Base-by-base conservation (phyloP, 2,797 vertebrate genomes). In the Protonibea diacanthus region DNA sequence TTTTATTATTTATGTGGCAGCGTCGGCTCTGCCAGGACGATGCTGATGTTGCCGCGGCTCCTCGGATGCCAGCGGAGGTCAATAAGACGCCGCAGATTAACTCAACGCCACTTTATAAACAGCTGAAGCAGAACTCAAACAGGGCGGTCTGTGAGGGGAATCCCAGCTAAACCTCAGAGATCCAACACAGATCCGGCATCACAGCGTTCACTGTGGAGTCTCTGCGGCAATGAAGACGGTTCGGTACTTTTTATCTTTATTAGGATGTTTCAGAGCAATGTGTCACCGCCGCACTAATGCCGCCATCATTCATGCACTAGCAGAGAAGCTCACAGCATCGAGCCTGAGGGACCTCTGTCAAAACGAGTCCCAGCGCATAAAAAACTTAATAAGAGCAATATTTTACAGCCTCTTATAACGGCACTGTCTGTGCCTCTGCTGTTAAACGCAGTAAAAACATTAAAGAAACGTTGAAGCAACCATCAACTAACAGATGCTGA, bases 161-260 rank as follows among this genome's bases (percentile, higher is more conserved):
- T 71, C 77, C 29, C 80, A 67, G 69, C 52, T 56, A 29, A 6
- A 64, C 61, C 58, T 85, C 70, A 77, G 76, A 64, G 80, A 84
- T 77, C 62, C 69, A 17, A 51, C 71, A 61, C 73, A 47, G 47
- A 82, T 60, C 49, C 61, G 12, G 80, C 63, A 53, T 56, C 66
- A 80, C 81, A 76, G 47, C 75, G 71, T 73, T 82, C 55, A 71
- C 65, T 49, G 33, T 53, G 49, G 40, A 65, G 80, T 80, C 88
- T 85, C 69, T 17, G 62, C 60, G 71, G 88, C 86, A 80, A 88
- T 90, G 83, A 89, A 85, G 80, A 78, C 21, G 53, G 47, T 71
- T 87, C 27, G 75, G 74, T 86, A 47, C 69, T 79, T 86, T 88
- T 85, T 70, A 80, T 91, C 84, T 89, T 88, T 84, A 82, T 89